These are phyloP conservation scores for Parnassius glacialis DNA, from an alignment of 2,888 invertebrate genomes.

Conservation along the genomic window DNA sequence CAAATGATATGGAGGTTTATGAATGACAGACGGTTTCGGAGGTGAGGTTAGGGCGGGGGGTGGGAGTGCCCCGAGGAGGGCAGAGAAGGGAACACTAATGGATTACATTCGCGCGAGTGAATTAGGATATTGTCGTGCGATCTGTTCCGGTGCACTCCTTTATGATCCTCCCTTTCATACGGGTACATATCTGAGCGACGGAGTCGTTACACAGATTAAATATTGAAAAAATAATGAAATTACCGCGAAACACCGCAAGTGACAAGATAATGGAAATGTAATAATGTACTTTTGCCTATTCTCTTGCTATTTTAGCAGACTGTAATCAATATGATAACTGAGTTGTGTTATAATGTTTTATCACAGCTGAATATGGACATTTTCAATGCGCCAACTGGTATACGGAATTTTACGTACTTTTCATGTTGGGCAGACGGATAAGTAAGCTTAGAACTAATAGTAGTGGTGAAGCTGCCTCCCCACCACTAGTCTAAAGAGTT, in stretches of 20 bases:
- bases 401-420: no score
- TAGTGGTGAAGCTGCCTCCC: no score
- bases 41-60: slow-evolving; percentile 31
- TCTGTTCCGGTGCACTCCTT: slow-evolving; percentile 78
- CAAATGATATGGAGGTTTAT: slow-evolving; percentile 80
- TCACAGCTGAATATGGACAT: no score
- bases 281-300: slow-evolving; percentile 23
- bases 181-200: slow-evolving; percentile 29
- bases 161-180: slow-evolving; percentile 50
- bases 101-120: slow-evolving; percentile 80
- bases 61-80: slow-evolving; percentile 38
- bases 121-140: slow-evolving; percentile 80
- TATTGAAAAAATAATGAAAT: slow-evolving; percentile 35
- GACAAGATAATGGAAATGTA: slow-evolving; percentile 22
- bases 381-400: no score
- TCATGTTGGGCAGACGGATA: no score
- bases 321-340: slow-evolving; percentile 17
- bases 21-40: slow-evolving; percentile 70
- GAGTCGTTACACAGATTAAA: slow-evolving; percentile 35
- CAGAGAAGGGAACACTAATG: slow-evolving; percentile 66
- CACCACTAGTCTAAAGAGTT: no score
- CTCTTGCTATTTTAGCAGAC: slow-evolving; percentile 11
- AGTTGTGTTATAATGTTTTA: no score
- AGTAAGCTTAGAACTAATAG: no score
- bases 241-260: slow-evolving; percentile 27